A percentile compares a stretch with the other conserved stretches of the same genome.
These are phyloP conservation scores for Eriocheir sinensis DNA, from an alignment of 1,140 invertebrate genomes.

Conservation along the genomic window DNA sequence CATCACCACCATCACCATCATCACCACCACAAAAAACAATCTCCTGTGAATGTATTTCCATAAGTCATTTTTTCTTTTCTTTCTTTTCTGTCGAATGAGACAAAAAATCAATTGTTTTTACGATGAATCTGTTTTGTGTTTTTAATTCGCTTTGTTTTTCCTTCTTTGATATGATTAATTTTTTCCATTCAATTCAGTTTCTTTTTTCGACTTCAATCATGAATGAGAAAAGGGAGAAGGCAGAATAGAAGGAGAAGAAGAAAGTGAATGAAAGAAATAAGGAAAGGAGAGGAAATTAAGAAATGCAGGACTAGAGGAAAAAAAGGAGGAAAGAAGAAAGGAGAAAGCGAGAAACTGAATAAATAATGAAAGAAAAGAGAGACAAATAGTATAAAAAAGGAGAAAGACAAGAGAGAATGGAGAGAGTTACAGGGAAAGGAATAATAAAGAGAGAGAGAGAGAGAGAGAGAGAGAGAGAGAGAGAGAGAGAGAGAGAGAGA, in stretches of 20 bases:
- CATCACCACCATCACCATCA: no score
- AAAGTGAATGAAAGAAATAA: no score
- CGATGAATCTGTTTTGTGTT: no score
- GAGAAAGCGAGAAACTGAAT: neutral
- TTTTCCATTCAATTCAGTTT: no score
- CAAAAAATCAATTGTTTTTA: no score
- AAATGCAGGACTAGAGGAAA: neutral
- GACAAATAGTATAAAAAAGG: neutral
- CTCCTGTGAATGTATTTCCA: neutral
- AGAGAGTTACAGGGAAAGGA: neutral
- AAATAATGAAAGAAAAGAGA: neutral
- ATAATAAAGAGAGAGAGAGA: neutral
- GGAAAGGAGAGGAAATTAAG: no score
- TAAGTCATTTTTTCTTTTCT: neutral
- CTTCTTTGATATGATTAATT: no score
- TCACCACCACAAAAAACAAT: no score
- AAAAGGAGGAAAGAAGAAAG: neutral
- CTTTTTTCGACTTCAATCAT: no score
- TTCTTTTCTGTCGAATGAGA: neutral
- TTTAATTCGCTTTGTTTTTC: no score
- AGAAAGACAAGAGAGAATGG: neutral
- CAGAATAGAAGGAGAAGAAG: no score
- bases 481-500: neutral
- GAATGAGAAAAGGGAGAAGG: no score
- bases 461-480: conserved; percentile 38